Conservation (phyloP, 2,113 vertebrate species). For the Chamaea fasciata region DNA sequence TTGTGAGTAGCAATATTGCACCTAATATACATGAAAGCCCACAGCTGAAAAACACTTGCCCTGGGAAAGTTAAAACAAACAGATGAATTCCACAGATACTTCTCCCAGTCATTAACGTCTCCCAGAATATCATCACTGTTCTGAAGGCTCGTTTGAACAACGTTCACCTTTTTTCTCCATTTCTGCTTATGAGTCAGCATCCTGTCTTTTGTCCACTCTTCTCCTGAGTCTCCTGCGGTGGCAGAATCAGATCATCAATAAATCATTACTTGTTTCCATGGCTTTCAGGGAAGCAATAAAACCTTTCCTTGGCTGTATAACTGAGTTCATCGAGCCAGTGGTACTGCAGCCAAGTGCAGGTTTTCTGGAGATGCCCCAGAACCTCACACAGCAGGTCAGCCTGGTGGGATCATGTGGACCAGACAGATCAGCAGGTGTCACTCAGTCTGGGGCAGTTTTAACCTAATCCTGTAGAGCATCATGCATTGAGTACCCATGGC, state of each 20-base stretch:
- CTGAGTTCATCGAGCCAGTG: background rate
- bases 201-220: background rate
- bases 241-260: background rate
- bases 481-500: fast-evolving
- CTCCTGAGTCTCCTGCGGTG: background rate
- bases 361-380: background rate
- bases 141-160: background rate
- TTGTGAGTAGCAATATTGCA: background rate
- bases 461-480: too few species aligned
- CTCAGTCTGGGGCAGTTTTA: background rate
- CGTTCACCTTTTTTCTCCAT: fast-evolving
- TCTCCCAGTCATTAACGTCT: background rate
- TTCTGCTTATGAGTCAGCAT: background rate
- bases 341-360: background rate
- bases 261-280: background rate
- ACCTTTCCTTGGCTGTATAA: background rate
- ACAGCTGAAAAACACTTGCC: background rate
- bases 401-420: background rate
- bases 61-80: background rate
- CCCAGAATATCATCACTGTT: background rate
- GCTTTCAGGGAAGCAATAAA: background rate
- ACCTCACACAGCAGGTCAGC: background rate
- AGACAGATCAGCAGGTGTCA: background rate
- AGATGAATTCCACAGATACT: background rate
- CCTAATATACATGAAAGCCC: background rate